Conservation (phyloP, 2,797 vertebrate genomes). For the Myiotriccus ornatus region DNA sequence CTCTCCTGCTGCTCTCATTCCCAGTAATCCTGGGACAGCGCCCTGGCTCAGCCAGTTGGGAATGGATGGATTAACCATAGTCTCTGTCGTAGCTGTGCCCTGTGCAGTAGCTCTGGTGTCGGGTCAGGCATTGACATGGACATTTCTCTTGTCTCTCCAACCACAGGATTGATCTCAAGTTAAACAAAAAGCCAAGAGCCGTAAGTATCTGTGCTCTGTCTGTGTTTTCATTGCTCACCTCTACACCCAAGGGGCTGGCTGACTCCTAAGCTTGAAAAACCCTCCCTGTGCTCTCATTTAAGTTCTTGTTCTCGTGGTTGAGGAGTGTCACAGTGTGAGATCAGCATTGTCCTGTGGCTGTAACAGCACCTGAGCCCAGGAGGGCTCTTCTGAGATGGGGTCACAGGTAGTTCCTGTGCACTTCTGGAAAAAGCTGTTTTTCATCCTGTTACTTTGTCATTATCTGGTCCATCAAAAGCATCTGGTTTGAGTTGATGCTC, state of each 20-base stretch:
- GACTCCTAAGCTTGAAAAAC: not conserved
- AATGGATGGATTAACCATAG: constrained; percentile 70
- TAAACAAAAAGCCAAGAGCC: constrained; percentile 98
- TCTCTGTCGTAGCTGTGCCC: constrained; percentile 72
- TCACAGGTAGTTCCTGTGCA: not conserved
- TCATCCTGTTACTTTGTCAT: not conserved
- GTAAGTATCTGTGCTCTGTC: constrained; percentile 83
- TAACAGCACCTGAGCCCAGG: not conserved
- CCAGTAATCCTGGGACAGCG: constrained; percentile 61
- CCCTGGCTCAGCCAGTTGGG: constrained; percentile 61
- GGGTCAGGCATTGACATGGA: constrained; percentile 66
- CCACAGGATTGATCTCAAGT: constrained; percentile 96
- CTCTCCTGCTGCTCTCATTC: constrained; percentile 51
- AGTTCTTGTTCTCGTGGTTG: not conserved
- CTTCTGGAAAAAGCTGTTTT: not conserved
- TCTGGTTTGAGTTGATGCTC: not conserved
- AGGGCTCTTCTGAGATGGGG: not conserved
- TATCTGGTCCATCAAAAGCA: not conserved
- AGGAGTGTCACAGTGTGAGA: not conserved
- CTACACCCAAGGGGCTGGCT: not conserved
- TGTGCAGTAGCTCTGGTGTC: constrained; percentile 51
- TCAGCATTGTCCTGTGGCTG: not conserved
- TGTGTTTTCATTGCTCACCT: constrained; percentile 23
- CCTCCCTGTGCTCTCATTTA: not conserved
- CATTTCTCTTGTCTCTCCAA: constrained; percentile 69